Evolutionary conservation across 2,797 vertebrate species (phyloP).

Genomic region (Xenentodon cancila): DNA sequence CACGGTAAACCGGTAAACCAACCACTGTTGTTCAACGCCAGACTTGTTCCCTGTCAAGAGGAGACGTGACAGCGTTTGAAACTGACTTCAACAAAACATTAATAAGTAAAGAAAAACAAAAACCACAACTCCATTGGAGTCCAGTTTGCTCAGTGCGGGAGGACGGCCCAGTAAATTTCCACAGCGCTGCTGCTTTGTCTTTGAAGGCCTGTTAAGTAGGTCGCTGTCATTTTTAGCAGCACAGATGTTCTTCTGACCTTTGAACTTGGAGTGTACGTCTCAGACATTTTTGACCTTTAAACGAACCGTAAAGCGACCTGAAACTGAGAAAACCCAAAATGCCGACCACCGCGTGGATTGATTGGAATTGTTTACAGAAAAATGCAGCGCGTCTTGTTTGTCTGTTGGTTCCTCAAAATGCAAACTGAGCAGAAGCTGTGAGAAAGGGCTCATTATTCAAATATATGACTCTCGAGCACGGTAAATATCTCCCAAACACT

Average conservation of each 20-base stretch:
- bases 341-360: not conserved
- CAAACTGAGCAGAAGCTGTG: not conserved
- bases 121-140: not conserved
- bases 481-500: not conserved
- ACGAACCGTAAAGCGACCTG: constrained; percentile 12
- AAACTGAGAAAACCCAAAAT: constrained; percentile 22
- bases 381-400: constrained; percentile 5
- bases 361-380: not conserved
- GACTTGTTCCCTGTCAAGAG: too few species aligned
- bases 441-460: constrained; percentile 4
- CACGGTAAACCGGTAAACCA: too few species aligned
- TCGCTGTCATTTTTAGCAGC: constrained; percentile 32
- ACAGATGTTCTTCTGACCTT: constrained; percentile 34
- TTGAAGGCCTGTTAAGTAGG: constrained; percentile 38
- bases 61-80: too few species aligned
- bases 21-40: too few species aligned
- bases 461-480: constrained; percentile 5
- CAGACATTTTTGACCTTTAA: constrained; percentile 11
- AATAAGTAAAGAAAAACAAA: too few species aligned
- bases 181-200: constrained; percentile 16
- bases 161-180: constrained; percentile 1
- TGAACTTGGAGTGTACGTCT: constrained; percentile 21
- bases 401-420: constrained; percentile 6
- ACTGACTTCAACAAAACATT: too few species aligned
- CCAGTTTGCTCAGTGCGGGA: not conserved